Evolutionary conservation across 2,797 vertebrate species (phyloP).

Genomic region (Gadopsis marmoratus): DNA sequence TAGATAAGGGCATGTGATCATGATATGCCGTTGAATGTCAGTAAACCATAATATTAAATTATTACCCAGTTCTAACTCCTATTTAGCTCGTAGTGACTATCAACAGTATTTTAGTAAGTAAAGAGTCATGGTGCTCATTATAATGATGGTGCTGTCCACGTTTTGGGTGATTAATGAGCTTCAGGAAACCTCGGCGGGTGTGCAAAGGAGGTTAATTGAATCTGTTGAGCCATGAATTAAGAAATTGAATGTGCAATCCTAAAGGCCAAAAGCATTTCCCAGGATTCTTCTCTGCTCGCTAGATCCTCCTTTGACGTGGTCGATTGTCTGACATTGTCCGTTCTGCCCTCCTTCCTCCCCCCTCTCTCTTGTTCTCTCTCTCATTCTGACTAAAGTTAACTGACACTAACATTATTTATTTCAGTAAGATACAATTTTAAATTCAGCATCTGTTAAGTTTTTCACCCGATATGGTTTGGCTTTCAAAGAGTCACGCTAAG

Average conservation of each 20-base stretch:
- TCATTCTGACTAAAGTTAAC: conserved; percentile 32
- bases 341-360: conserved; percentile 22
- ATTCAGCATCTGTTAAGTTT: conserved; percentile 68
- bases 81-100: conserved; percentile 1
- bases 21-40: conserved; percentile 9
- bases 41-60: neutral
- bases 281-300: conserved; percentile 57
- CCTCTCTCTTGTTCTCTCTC: conserved; percentile 16
- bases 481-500: conserved; percentile 54
- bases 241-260: conserved; percentile 48
- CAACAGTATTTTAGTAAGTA: conserved; percentile 13
- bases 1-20: neutral
- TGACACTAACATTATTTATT: conserved; percentile 86
- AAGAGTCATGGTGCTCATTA: conserved; percentile 17
- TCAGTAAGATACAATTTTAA: conserved; percentile 69
- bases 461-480: conserved; percentile 70
- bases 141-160: conserved; percentile 32
- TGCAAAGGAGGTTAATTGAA: conserved; percentile 59
- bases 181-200: conserved; percentile 35
- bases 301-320: conserved; percentile 46
- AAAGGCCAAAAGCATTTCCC: conserved; percentile 55
- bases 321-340: conserved; percentile 53
- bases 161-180: conserved; percentile 59
- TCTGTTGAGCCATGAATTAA: conserved; percentile 54
- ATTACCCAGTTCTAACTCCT: neutral